phyloP scores from a whole-genome alignment of 2,113 vertebrate genomes.

The Leptodactylus fuscus region DNA sequence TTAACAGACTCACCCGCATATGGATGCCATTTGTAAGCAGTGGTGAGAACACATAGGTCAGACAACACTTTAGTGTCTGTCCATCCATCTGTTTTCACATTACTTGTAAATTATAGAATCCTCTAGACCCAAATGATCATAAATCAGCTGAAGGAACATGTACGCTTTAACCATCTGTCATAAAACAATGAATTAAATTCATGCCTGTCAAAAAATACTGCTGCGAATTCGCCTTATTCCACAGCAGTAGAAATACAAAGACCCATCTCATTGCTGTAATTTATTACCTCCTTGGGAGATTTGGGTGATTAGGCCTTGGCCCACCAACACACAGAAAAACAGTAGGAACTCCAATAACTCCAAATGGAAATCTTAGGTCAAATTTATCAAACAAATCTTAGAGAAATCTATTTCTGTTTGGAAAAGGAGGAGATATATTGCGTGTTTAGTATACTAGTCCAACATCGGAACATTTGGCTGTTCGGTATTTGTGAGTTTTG shows the following conservation, averaged over 20 bases:
- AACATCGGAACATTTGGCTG: conserved; percentile 90
- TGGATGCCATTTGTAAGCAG: conserved; percentile 94
- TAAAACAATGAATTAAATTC: conserved; percentile 98
- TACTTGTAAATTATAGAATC: conserved; percentile 93
- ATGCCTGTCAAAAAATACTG: conserved; percentile 92
- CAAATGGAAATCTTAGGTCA: conserved; percentile 93
- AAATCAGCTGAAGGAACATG: conserved; percentile 92
- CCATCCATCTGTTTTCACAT: conserved; percentile 99
- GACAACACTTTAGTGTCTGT: conserved; percentile 88
- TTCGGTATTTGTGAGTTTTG: conserved; percentile 96
- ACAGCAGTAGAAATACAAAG: conserved; percentile 92
- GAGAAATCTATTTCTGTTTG: conserved; percentile 97
- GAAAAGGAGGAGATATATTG: conserved; percentile 91
- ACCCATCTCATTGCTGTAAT: conserved; percentile 93
- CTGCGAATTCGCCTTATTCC: conserved; percentile 86
- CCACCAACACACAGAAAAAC: conserved; percentile 99
- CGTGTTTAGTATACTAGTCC: conserved; percentile 88
- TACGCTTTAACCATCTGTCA: conserved; percentile 96
- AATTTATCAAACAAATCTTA: conserved; percentile 98
- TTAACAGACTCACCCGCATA: conserved; percentile 81
- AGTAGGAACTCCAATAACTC: conserved; percentile 96
- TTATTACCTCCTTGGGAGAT: conserved; percentile 96
- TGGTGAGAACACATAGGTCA: conserved; percentile 84
- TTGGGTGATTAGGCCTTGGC: conserved; percentile 94
- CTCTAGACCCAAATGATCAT: conserved; percentile 95